These are phyloP conservation scores for Popillia japonica DNA, from an alignment of 1,140 invertebrate genomes.

Conservation along the genomic window DNA sequence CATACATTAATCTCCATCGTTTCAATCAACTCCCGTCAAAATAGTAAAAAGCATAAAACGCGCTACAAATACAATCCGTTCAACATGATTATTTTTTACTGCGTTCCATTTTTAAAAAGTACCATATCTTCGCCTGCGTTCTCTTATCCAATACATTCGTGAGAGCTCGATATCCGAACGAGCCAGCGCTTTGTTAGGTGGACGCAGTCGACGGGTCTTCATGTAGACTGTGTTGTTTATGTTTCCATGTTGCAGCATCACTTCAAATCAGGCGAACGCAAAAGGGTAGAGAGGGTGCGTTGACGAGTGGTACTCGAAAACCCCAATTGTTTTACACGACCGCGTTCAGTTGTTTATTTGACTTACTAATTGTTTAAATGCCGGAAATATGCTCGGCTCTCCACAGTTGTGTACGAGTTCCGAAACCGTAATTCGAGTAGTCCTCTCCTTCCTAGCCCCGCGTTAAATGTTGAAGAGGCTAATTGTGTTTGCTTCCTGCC, in stretches of 20 bases:
- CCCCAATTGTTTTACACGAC: slow-evolving; percentile 33
- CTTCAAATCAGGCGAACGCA: background rate
- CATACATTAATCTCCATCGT: no score
- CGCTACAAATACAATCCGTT: no score
- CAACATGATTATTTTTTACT: background rate
- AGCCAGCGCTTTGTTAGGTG: background rate
- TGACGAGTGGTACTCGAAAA: slow-evolving; percentile 14
- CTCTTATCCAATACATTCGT: background rate
- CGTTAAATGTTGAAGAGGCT: background rate
- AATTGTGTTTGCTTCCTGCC: background rate
- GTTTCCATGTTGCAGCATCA: slow-evolving; percentile 8
- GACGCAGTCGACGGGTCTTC: background rate
- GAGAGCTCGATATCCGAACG: background rate
- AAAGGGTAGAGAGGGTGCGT: background rate
- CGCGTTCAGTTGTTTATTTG: slow-evolving; percentile 25
- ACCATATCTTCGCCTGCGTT: background rate
- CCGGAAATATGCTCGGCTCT: slow-evolving; percentile 15
- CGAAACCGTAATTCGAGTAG: slow-evolving; percentile 25
- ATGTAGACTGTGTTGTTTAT: background rate
- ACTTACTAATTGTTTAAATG: slow-evolving; percentile 32
- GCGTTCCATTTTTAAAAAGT: background rate
- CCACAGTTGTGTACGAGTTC: background rate
- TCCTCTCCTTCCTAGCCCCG: slow-evolving; percentile 2
- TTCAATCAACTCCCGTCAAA: no score
- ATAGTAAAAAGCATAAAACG: no score